Conservation (phyloP, 2,113 vertebrate genomes). For the Strigops habroptila region DNA sequence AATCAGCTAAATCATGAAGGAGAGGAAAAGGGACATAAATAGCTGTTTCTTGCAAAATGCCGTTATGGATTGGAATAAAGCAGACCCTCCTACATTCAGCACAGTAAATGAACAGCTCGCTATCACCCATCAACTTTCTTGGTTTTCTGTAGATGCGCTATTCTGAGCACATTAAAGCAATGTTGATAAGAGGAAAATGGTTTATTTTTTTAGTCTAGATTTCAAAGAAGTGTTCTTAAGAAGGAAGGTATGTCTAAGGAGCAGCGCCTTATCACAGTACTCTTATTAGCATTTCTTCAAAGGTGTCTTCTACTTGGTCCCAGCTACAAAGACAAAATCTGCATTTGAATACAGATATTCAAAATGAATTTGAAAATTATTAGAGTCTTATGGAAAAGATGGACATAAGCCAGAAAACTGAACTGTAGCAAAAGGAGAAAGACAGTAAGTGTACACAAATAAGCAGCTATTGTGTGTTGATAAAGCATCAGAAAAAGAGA, state of each 20-base stretch:
- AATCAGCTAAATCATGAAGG: background rate
- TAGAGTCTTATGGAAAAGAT: background rate
- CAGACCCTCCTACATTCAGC: background rate
- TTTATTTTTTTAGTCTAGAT: slow-evolving; percentile 38
- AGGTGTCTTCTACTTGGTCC: slow-evolving; percentile 12
- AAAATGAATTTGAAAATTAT: slow-evolving; percentile 13
- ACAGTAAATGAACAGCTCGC: background rate
- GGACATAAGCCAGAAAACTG: background rate
- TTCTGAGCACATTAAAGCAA: slow-evolving; percentile 38
- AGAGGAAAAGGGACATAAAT: background rate
- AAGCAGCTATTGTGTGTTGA: background rate
- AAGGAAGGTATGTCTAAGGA: slow-evolving; percentile 11
- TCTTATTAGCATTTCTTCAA: slow-evolving; percentile 61
- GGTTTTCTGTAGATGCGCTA: background rate
- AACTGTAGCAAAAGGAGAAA: background rate
- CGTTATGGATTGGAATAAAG: background rate
- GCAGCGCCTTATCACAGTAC: background rate
- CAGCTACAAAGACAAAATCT: slow-evolving; percentile 52
- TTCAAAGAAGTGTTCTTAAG: slow-evolving; percentile 41
- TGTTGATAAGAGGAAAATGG: slow-evolving; percentile 33
- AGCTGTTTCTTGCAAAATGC: slow-evolving; percentile 6
- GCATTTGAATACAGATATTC: slow-evolving; percentile 37
- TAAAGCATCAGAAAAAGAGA: background rate
- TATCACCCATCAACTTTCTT: background rate
- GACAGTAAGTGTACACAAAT: background rate